phyloP scores from a whole-genome alignment of 2,797 vertebrate genomes.

The Tiaroga cobitis region DNA sequence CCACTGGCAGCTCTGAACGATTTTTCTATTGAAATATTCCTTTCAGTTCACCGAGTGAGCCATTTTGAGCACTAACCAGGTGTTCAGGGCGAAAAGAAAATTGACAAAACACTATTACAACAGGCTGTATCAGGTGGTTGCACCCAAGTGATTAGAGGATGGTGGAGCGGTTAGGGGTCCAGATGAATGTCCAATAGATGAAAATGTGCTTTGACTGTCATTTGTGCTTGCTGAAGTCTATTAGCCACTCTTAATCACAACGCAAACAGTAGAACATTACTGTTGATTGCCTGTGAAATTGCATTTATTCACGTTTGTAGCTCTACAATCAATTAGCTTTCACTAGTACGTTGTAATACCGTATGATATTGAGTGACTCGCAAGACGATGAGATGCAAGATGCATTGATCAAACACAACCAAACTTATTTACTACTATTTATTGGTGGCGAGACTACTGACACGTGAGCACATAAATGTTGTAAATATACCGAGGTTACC shows the following conservation, averaged over 20 bases:
- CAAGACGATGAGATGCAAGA: background rate
- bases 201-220: constrained; percentile 31
- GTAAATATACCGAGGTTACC: constrained; percentile 62
- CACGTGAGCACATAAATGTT: constrained; percentile 15
- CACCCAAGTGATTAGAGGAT: constrained; percentile 68
- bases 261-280: constrained; percentile 18
- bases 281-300: constrained; percentile 26
- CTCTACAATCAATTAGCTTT: constrained; percentile 32
- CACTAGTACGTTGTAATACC: background rate
- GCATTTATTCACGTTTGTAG: constrained; percentile 40
- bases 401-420: constrained; percentile 15
- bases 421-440: background rate
- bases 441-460: background rate
- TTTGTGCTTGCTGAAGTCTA: constrained; percentile 32
- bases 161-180: constrained; percentile 44
- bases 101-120: constrained; percentile 78
- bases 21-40: constrained; percentile 74
- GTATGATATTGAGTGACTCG: constrained; percentile 8
- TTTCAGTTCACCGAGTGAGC: constrained; percentile 68
- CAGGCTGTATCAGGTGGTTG: constrained; percentile 64
- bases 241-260: constrained; percentile 35
- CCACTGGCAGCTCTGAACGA: constrained; percentile 59
- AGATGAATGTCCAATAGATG: constrained; percentile 35
- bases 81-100: constrained; percentile 67
- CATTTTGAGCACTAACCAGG: constrained; percentile 71